These are phyloP conservation scores for Julus scandinavius DNA, from an alignment of 2,888 invertebrate genomes.

Conservation along the genomic window DNA sequence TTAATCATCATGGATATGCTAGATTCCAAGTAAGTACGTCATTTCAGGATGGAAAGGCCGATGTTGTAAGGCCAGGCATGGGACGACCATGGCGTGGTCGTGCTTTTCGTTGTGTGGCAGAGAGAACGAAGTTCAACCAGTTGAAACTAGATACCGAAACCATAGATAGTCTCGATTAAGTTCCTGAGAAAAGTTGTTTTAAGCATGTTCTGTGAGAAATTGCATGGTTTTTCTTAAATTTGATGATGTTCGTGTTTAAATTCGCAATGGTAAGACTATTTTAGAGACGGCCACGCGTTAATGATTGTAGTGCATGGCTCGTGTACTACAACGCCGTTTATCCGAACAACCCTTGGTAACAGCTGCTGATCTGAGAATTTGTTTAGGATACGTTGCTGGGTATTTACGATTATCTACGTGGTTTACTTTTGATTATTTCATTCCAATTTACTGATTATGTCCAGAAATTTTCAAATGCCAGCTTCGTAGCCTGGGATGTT, in stretches of 20 bases:
- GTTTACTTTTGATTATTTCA: not conserved
- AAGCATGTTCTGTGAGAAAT: not conserved
- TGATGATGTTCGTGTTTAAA: not conserved
- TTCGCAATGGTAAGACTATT: not conserved
- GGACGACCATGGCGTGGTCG: not conserved
- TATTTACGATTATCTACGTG: not conserved
- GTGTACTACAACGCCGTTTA: not conserved
- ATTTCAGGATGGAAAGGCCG: not conserved
- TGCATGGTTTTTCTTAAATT: not conserved
- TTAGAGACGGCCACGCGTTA: not conserved
- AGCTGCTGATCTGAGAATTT: not conserved
- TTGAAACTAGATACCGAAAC: slow-evolving; percentile 22
- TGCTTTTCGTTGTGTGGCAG: not conserved
- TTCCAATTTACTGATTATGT: not conserved
- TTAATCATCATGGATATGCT: slow-evolving; percentile 65
- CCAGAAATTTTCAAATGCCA: not conserved
- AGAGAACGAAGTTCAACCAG: slow-evolving; percentile 16
- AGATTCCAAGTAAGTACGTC: slow-evolving; percentile 64
- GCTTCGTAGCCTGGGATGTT: not conserved
- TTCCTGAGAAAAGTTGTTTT: not conserved
- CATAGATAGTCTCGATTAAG: not conserved
- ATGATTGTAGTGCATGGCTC: not conserved
- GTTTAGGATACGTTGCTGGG: too few relatives aligned
- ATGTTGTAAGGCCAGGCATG: not conserved
- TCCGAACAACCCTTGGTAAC: not conserved